phyloP scores from a whole-genome alignment of 2,888 invertebrate species.

The Acleris laterana region DNA sequence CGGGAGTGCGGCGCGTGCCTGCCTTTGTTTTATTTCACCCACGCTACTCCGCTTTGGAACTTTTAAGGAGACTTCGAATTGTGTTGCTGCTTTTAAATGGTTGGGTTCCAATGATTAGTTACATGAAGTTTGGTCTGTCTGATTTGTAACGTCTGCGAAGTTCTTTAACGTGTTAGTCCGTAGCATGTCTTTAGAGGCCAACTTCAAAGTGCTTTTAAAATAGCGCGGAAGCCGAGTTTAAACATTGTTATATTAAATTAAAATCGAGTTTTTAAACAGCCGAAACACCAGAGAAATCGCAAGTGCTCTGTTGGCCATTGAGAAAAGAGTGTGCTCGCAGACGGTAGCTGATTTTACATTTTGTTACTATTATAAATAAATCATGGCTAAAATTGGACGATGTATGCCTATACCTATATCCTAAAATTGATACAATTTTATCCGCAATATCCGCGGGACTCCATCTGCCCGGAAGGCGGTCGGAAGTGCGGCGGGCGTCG shows the following conservation, averaged over 20 bases:
- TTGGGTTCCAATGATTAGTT: slow-evolving; percentile 67
- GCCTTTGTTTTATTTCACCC: slow-evolving; percentile 82
- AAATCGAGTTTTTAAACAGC: too few species aligned
- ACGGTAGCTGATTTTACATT: too few species aligned
- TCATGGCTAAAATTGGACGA: too few species aligned
- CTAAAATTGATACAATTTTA: not conserved
- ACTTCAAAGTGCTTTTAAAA: too few species aligned
- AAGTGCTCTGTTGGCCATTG: too few species aligned
- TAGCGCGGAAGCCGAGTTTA: too few species aligned
- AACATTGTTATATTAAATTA: too few species aligned
- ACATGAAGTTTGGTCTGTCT: slow-evolving; percentile 22
- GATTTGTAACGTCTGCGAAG: slow-evolving; percentile 7
- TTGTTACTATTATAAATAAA: too few species aligned
- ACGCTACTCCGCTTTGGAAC: slow-evolving; percentile 77
- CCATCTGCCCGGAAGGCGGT: slow-evolving; percentile 77
- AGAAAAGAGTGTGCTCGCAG: too few species aligned
- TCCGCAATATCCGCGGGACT: slow-evolving; percentile 6
- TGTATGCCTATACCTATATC: not conserved
- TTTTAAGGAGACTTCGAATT: slow-evolving; percentile 78
- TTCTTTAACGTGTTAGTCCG: slow-evolving; percentile 10
- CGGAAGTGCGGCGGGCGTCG: slow-evolving; percentile 76
- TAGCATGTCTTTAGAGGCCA: too few species aligned
- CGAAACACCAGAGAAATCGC: too few species aligned
- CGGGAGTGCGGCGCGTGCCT: slow-evolving; percentile 68
- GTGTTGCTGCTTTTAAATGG: slow-evolving; percentile 72